phyloP scores from a whole-genome alignment of 2,797 vertebrate genomes.

The Platyrinchus mystaceus region DNA sequence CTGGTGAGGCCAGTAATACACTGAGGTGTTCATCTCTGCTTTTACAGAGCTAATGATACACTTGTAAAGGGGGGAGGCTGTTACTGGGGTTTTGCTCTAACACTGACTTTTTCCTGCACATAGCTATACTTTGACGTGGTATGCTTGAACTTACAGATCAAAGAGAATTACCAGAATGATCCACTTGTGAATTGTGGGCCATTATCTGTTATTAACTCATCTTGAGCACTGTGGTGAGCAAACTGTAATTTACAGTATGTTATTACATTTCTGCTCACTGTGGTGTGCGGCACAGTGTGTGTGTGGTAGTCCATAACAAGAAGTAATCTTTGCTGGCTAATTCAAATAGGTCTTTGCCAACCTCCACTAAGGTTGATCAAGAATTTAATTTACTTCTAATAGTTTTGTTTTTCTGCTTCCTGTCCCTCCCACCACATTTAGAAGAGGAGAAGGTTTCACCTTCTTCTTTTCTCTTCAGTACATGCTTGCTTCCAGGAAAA shows the following conservation, averaged over 20 bases:
- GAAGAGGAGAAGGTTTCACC: constrained; percentile 5
- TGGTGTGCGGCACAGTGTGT: not conserved
- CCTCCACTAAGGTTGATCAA: not conserved
- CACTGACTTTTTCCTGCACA: not conserved
- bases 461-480: constrained; percentile 33
- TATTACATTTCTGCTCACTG: constrained; percentile 15
- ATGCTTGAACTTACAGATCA: constrained; percentile 44
- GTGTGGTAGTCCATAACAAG: not conserved
- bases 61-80: not conserved
- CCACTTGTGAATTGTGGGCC: constrained; percentile 36
- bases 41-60: constrained; percentile 9
- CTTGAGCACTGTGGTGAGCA: constrained; percentile 35
- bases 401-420: constrained; percentile 44
- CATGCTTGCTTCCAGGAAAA: constrained; percentile 59
- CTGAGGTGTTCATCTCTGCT: constrained; percentile 19
- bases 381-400: constrained; percentile 48
- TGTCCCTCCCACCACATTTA: constrained; percentile 28
- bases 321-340: not conserved
- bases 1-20: not conserved
- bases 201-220: constrained; percentile 68
- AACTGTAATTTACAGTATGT: constrained; percentile 39
- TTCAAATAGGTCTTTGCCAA: not conserved
- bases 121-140: not conserved
- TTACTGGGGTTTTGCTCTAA: not conserved
- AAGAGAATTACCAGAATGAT: constrained; percentile 53